Conservation (phyloP, 2,113 vertebrate genomes). For the Heloderma charlesbogerti region DNA sequence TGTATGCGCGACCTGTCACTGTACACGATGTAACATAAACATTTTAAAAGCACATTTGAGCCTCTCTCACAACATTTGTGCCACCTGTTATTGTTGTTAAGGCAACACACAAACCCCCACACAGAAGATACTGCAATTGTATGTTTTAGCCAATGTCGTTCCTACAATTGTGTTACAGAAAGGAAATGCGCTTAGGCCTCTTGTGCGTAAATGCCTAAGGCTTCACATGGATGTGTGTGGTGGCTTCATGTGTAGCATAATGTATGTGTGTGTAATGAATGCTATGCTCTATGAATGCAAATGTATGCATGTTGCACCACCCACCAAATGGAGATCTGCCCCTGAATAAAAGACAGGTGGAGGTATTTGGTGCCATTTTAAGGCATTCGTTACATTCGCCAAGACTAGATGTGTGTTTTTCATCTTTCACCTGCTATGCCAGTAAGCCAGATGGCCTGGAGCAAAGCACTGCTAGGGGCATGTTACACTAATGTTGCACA, state of each 20-base stretch:
- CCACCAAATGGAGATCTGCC: not conserved
- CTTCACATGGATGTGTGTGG: not conserved
- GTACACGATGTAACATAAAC: not conserved
- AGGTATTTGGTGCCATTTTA: not conserved
- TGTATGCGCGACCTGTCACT: too few relatives aligned
- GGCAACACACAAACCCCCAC: not conserved
- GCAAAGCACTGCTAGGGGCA: not conserved
- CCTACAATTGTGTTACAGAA: not conserved
- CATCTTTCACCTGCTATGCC: not conserved
- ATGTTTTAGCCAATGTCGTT: not conserved
- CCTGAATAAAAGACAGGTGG: not conserved
- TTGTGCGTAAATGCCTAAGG: not conserved
- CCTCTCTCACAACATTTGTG: not conserved
- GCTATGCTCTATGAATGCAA: not conserved
- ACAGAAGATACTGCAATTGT: not conserved
- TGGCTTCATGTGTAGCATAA: not conserved
- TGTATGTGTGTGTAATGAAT: not conserved
- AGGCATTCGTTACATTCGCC: not conserved
- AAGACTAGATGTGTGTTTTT: not conserved
- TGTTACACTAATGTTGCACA: not conserved
- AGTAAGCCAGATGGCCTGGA: constrained; percentile 16
- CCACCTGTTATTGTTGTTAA: not conserved
- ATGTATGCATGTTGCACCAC: not conserved
- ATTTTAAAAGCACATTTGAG: not conserved
- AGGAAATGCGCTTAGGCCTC: not conserved